Conservation (phyloP, 1,140 invertebrate genomes). For the Batillaria attramentaria region DNA sequence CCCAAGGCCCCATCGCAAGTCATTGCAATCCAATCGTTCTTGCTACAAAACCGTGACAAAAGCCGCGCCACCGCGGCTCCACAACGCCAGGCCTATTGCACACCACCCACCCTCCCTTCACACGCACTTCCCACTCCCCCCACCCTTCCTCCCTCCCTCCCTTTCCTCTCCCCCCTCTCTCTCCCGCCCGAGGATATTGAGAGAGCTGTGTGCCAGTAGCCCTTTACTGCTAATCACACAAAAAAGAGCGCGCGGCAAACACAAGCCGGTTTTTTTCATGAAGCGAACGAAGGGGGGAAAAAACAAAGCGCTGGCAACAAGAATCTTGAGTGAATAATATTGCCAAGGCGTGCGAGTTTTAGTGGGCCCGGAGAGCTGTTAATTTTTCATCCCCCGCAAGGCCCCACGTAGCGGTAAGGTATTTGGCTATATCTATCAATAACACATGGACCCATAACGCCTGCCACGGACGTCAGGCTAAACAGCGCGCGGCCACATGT, state of each 20-base stretch:
- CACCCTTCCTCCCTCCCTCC: background rate
- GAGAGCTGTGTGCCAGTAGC: background rate
- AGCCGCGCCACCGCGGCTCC: background rate
- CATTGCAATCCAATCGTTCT: no score
- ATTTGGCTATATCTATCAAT: slow-evolving; percentile 24
- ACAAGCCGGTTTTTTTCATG: background rate
- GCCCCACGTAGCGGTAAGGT: background rate
- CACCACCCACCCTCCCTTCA: background rate
- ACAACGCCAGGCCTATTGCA: background rate
- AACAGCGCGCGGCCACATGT: background rate
- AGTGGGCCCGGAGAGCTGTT: background rate
- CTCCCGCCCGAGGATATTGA: background rate
- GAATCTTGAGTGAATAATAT: background rate
- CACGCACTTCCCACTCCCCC: no score
- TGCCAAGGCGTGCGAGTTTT: background rate
- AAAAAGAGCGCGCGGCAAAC: background rate
- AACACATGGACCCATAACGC: slow-evolving; percentile 12
- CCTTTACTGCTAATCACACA: background rate
- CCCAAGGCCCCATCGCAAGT: no score
- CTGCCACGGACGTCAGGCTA: background rate
- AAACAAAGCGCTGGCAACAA: background rate
- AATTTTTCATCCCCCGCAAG: slow-evolving; percentile 6
- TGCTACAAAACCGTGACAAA: background rate
- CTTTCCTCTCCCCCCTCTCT: background rate
- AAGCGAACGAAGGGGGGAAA: background rate